phyloP scores from a whole-genome alignment of 2,797 vertebrate genomes.

The Podargus strigoides region DNA sequence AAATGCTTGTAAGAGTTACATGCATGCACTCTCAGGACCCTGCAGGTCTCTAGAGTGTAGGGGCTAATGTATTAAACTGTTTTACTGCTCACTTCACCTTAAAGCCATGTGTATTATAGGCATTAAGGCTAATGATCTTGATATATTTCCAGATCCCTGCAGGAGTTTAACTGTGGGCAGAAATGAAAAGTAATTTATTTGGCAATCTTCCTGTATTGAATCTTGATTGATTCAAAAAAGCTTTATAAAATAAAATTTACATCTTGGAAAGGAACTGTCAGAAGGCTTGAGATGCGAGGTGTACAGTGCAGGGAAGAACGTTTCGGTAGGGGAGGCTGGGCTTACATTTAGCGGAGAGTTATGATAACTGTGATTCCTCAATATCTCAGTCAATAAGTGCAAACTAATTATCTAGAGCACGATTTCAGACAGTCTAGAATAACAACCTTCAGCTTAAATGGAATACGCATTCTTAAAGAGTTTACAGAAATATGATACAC shows the following conservation, averaged over 20 bases:
- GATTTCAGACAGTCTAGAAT: not conserved
- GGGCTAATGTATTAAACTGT: not conserved
- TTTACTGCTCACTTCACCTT: slow-evolving; percentile 11
- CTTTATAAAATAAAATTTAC: slow-evolving; percentile 37
- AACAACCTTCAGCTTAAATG: not conserved
- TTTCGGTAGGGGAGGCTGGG: not conserved
- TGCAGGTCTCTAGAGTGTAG: not conserved
- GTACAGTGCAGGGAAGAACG: not conserved
- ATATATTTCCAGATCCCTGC: slow-evolving; percentile 52
- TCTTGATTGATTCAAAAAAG: slow-evolving; percentile 55
- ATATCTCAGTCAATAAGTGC: not conserved
- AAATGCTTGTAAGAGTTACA: not conserved
- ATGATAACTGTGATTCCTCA: not conserved
- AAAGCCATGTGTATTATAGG: slow-evolving; percentile 20
- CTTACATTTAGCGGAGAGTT: not conserved
- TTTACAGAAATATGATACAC: not conserved
- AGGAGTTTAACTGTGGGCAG: slow-evolving; percentile 45
- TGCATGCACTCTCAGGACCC: not conserved
- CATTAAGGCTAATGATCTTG: slow-evolving; percentile 64
- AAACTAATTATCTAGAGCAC: not conserved
- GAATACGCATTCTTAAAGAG: accelerated
- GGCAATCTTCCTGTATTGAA: slow-evolving; percentile 40
- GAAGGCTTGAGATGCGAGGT: not conserved
- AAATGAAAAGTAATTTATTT: slow-evolving; percentile 67
- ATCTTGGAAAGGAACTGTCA: not conserved